phyloP scores from a whole-genome alignment of 2,888 invertebrate species.

The Ectropis crepuscularia region DNA sequence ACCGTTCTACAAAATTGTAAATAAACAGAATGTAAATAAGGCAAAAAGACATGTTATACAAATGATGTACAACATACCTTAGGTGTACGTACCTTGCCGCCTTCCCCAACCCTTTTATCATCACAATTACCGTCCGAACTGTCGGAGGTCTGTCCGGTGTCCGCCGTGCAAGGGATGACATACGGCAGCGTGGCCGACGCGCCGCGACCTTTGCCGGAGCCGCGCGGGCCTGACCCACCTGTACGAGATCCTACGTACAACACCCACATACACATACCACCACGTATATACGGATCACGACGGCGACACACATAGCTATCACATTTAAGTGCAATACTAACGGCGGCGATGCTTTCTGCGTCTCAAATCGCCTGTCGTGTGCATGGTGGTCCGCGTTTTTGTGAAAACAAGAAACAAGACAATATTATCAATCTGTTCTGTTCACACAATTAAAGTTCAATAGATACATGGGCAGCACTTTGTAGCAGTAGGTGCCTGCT shows the following conservation, averaged over 20 bases:
- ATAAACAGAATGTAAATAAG: conserved; percentile 34
- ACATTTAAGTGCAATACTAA: conserved; percentile 30
- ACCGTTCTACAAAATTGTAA: conserved; percentile 37
- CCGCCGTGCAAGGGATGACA: conserved; percentile 77
- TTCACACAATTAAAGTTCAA: background rate
- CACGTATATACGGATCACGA: conserved; percentile 1
- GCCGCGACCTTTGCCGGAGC: conserved; percentile 77
- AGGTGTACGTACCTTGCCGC: conserved; percentile 68
- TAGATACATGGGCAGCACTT: background rate
- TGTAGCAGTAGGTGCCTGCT: background rate
- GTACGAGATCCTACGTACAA: conserved; percentile 14
- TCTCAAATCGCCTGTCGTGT: conserved; percentile 7
- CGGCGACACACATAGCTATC: conserved; percentile 23
- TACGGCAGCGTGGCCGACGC: conserved; percentile 75
- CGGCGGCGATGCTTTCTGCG: conserved; percentile 15
- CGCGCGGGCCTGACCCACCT: conserved; percentile 65
- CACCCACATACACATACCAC: conserved; percentile 6
- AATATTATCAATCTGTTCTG: conserved; percentile 5
- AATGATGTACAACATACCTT: conserved; percentile 45
- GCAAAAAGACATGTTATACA: conserved; percentile 42
- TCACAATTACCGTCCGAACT: conserved; percentile 75
- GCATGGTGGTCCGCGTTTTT: conserved; percentile 5
- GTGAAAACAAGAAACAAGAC: conserved; percentile 27
- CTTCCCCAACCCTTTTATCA: conserved; percentile 68
- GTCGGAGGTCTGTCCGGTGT: conserved; percentile 75